Evolutionary conservation across 2,797 vertebrate species (phyloP).

Genomic region (Myiothlypis chrysogaster): DNA sequence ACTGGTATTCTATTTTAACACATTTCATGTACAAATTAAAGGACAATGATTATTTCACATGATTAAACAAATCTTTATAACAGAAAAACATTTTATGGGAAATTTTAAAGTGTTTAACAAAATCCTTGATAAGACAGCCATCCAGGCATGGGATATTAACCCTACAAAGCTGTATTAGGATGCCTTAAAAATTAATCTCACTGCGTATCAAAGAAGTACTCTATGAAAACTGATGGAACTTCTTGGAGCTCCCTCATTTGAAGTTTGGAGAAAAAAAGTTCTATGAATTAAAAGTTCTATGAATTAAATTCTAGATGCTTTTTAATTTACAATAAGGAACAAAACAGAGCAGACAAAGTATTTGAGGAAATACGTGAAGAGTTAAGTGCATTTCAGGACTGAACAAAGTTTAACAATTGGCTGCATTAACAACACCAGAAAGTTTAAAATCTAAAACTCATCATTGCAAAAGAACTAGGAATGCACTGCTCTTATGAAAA

Average conservation of each 20-base stretch:
- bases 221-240: neutral
- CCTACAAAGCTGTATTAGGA: neutral
- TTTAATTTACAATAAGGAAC: neutral
- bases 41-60: neutral
- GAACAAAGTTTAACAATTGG: neutral
- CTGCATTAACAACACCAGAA: neutral
- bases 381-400: neutral
- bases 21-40: neutral
- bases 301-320: neutral
- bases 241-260: neutral
- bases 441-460: neutral
- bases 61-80: neutral
- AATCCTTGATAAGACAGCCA: neutral
- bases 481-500: neutral
- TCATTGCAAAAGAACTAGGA: neutral
- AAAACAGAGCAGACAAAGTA: neutral
- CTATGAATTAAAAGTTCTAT: neutral
- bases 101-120: neutral
- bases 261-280: neutral
- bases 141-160: neutral
- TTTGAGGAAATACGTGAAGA: neutral
- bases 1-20: neutral
- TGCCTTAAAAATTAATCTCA: neutral
- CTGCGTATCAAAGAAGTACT: neutral
- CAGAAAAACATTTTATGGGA: neutral